Conservation (phyloP, 2,888 invertebrate species). For the Caenorhabditis parvicauda region DNA sequence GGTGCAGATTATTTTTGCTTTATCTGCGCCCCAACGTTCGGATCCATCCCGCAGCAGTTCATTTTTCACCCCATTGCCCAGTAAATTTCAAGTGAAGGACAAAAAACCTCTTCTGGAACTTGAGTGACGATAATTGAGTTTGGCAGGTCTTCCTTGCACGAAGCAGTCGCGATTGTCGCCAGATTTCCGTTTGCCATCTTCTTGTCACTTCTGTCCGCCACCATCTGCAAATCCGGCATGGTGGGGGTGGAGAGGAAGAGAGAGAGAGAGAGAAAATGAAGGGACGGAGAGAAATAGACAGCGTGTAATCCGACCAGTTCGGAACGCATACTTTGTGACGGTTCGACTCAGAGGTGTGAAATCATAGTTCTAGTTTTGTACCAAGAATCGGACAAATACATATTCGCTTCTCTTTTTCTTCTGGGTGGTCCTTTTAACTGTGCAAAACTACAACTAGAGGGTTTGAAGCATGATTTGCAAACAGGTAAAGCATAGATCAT, state of each 20-base stretch:
- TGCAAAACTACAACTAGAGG: too few relatives aligned
- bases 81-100: not conserved
- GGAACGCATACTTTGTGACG: too few relatives aligned
- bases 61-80: not conserved
- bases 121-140: conserved; percentile 60
- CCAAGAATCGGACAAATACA: too few relatives aligned
- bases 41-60: too few relatives aligned
- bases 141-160: conserved; percentile 56
- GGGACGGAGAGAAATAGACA: conserved; percentile 3
- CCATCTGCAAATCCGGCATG: conserved; percentile 12
- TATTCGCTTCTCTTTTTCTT: too few relatives aligned
- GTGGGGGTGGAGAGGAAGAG: not conserved
- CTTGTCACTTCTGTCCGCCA: conserved; percentile 26
- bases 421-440: too few relatives aligned
- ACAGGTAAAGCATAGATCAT: too few relatives aligned
- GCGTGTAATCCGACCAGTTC: not conserved
- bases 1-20: not conserved
- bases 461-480: too few relatives aligned
- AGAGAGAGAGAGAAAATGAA: conserved; percentile 1
- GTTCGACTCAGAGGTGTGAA: too few relatives aligned
- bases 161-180: conserved; percentile 29
- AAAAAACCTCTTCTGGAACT: conserved; percentile 46
- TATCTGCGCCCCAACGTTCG: too few relatives aligned
- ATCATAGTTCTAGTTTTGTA: too few relatives aligned
- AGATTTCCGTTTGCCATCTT: conserved; percentile 20